Evolutionary conservation across 35 echinoderm and acorn worm species (phyloP).

Genomic region (Chiridota heheva): DNA sequence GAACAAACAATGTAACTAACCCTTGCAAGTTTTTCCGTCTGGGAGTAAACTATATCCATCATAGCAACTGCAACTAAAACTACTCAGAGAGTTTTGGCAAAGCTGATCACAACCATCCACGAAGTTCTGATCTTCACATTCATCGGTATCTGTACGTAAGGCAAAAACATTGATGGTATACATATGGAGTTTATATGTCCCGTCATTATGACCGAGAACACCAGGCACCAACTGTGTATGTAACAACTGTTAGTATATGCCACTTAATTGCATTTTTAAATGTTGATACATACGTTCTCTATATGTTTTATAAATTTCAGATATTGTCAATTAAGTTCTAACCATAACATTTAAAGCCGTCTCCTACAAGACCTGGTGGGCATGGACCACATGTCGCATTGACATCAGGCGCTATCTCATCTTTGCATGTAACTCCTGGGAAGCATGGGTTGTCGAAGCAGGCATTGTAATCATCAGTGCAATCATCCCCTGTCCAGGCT

Average conservation of each 20-base stretch:
- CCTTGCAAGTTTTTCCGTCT: conserved; percentile 27
- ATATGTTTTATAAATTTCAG: too few relatives aligned
- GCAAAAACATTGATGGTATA: too few relatives aligned
- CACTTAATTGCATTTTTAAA: conserved; percentile 16
- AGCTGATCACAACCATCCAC: conserved; percentile 28
- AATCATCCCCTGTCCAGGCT: conserved; percentile 67
- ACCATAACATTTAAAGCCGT: conserved; percentile 88
- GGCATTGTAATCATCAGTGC: conserved; percentile 58
- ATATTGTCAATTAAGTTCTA: background rate
- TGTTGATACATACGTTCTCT: too few relatives aligned
- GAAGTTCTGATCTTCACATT: conserved; percentile 10
- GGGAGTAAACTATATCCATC: conserved; percentile 21
- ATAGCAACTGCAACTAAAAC: conserved; percentile 35
- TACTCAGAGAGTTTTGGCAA: conserved; percentile 39
- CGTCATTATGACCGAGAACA: too few relatives aligned
- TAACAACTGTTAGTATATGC: too few relatives aligned
- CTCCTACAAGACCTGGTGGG: conserved; percentile 65
- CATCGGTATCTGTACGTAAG: conserved; percentile 38
- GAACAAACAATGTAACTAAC: too few relatives aligned
- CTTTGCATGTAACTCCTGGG: conserved; percentile 72
- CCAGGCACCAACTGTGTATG: too few relatives aligned
- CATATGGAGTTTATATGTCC: too few relatives aligned
- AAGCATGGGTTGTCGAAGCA: conserved; percentile 76
- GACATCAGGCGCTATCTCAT: conserved; percentile 52
- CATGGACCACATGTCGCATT: conserved; percentile 64